Conservation (phyloP, 2,113 vertebrate species). For the Lepus europaeus region DNA sequence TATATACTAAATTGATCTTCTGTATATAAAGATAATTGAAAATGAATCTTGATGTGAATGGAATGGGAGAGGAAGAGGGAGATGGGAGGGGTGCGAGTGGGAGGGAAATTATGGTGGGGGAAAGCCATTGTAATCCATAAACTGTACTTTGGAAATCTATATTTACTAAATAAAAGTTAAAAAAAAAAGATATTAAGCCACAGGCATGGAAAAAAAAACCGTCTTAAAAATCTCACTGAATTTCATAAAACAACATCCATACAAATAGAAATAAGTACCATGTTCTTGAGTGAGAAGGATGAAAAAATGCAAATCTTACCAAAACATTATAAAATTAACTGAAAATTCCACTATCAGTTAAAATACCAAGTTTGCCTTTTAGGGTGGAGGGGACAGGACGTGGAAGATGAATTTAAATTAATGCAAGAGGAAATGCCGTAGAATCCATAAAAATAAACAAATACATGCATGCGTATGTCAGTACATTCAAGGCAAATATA, state of each 20-base stretch:
- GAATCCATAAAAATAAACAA: neutral
- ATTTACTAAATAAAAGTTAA: no score
- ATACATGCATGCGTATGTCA: neutral
- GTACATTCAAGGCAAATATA: neutral
- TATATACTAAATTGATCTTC: no score
- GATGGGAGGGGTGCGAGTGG: no score
- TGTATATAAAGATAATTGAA: no score
- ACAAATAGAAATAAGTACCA: neutral
- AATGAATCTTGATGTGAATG: no score
- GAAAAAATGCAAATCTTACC: neutral
- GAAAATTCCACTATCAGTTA: neutral
- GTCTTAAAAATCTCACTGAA: neutral
- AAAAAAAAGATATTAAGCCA: no score
- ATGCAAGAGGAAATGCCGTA: neutral
- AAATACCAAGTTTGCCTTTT: neutral
- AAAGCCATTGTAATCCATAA: no score
- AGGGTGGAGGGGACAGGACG: neutral
- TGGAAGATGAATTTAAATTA: neutral
- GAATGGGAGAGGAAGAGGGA: no score
- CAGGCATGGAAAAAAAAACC: neutral
- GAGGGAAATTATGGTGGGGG: no score
- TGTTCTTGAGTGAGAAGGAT: neutral
- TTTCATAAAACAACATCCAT: conserved; percentile 13
- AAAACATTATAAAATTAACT: neutral
- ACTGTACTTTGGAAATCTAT: no score